Conservation (phyloP, 1,140 invertebrate genomes). For the Melanaphis sacchari region DNA sequence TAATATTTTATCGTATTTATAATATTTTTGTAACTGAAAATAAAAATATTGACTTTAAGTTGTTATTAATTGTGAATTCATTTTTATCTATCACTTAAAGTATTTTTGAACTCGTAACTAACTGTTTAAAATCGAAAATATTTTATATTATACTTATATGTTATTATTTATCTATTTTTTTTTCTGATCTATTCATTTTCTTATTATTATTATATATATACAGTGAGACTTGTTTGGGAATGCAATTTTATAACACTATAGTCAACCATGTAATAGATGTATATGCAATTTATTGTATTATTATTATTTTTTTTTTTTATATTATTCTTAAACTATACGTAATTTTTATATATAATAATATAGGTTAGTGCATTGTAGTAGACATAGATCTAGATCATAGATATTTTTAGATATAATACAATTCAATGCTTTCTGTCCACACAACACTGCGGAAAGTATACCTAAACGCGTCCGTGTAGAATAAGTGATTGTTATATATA, state of each 20-base stretch:
- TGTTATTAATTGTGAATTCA: not conserved
- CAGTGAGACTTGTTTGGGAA: not conserved
- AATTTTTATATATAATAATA: not conserved
- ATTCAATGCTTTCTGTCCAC: not conserved
- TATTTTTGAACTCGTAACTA: not conserved
- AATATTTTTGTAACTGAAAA: not conserved
- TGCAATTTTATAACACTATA: not conserved
- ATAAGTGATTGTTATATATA: not conserved
- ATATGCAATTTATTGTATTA: no score
- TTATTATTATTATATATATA: not conserved
- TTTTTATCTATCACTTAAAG: not conserved
- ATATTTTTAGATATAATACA: not conserved
- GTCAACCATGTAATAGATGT: no score
- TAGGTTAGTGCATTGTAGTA: not conserved
- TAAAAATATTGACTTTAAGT: not conserved
- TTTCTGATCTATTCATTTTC: not conserved
- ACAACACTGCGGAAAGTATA: not conserved
- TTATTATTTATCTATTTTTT: not conserved
- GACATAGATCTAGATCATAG: not conserved
- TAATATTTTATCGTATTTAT: not conserved
- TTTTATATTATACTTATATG: not conserved
- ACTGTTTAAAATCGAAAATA: not conserved
- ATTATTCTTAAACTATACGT: not conserved
- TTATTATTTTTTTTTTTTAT: not conserved
- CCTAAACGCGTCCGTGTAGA: not conserved